Evolutionary conservation across 2,113 vertebrate genomes (phyloP), one percentile per base, ranked within the genome.

Genomic region (Pardalotus punctatus): DNA sequence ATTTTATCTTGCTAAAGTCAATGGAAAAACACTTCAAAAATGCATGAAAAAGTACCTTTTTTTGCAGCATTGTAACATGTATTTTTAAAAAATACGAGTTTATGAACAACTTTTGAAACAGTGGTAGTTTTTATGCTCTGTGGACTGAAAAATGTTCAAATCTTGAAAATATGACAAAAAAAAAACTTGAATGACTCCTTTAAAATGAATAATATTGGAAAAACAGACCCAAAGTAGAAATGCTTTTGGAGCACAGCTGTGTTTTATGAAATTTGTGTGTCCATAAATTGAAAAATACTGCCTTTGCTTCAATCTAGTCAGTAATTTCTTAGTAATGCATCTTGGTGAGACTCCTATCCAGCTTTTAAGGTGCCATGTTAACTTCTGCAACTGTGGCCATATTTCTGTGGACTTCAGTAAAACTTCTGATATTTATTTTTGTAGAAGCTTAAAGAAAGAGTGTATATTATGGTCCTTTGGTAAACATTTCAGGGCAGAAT

Each of bases 241-340:
- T 38, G 21, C 4, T 79, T 86, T 83, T 38, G 35, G 58, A 93
- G 3, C 12, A 83, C 18, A 73, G 48, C 51, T 72, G 45, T 88
- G 20, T 64, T 96, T 83, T 42, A 36, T 77, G 24, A 83, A 88
- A 74, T 85, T 47, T 83, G 90, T 83, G 53, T 11, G 65, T 38
- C 72, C 78, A 66, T 71, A 88, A 93, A 77, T n/a, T 71, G 36
- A 57, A 94, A 95, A 95, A 71, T 67, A 92, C 38, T 73, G 85
- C 22, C 20, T 80, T 64, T 86, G 16, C 54, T 84, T 88, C 70
- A 73, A 79, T 64, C 35, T n/a, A 92, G 29, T 48, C 38, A 58
- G 38, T 66, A 80, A 66, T 70, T 82, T 71, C 62, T 77, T 71
- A 70, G n/a, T 43, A 81, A 80, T 86, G 43, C 21, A 60, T 24